Evolutionary conservation across 2,888 invertebrate species (phyloP).

Genomic region (Drosophila nr. perissopoda): DNA sequence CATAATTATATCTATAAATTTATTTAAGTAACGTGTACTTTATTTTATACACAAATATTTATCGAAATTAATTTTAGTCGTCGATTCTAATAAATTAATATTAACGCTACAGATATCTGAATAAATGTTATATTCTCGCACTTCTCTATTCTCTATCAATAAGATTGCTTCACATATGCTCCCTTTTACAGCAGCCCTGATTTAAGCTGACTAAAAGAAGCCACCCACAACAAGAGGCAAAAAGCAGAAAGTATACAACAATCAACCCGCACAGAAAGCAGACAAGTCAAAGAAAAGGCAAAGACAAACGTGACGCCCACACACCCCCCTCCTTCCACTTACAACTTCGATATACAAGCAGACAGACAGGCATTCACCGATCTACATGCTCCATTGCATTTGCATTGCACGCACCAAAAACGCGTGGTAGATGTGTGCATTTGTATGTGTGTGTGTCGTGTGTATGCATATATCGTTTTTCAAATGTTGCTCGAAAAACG

Average conservation of each 20-base stretch:
- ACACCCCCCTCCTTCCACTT: conserved; percentile 2
- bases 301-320: conserved; percentile 56
- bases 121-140: neutral
- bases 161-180: neutral
- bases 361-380: conserved; percentile 13
- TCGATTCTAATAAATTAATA: neutral
- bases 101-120: neutral
- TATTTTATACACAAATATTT: neutral
- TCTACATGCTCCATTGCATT: conserved; percentile 69
- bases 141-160: neutral
- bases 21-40: neutral
- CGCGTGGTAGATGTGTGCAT: conserved; percentile 55
- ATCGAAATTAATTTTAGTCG: neutral
- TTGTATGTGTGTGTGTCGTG: conserved; percentile 8
- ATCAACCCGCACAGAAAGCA: conserved; percentile 52
- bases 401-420: conserved; percentile 78
- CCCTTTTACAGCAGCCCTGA: conserved; percentile 28
- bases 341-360: conserved; percentile 10
- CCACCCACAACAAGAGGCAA: conserved; percentile 52
- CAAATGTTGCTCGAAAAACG: conserved; percentile 68
- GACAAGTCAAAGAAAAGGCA: conserved; percentile 12
- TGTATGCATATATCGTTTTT: conserved; percentile 65
- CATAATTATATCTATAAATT: neutral
- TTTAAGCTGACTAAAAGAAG: conserved; percentile 22
- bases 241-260: conserved; percentile 46